phyloP scores from a whole-genome alignment of 2,797 vertebrate genomes.

The Eurystomus glaucurus region DNA sequence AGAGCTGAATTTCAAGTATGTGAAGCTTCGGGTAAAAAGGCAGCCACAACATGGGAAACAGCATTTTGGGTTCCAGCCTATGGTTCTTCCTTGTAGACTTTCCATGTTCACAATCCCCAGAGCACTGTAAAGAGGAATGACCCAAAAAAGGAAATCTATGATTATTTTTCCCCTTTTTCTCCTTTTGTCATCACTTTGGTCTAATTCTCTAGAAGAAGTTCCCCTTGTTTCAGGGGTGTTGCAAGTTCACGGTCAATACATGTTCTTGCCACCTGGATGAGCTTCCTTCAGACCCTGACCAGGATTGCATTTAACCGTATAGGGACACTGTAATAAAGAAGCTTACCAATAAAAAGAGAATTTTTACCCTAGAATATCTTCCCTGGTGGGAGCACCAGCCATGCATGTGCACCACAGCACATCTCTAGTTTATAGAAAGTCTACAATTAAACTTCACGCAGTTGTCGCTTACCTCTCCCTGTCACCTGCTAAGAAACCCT shows the following conservation, averaged over 20 bases:
- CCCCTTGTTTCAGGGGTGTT: neutral
- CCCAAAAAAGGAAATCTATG: neutral
- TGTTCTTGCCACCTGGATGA: neutral
- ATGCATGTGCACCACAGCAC: neutral
- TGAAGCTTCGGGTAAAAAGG: neutral
- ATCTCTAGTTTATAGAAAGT: neutral
- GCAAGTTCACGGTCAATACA: neutral
- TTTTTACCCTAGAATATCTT: neutral
- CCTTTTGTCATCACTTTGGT: neutral
- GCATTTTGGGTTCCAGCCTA: neutral
- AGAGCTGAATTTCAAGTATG: neutral
- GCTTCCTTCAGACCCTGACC: neutral
- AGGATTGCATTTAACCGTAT: neutral
- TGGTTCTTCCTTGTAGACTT: neutral
- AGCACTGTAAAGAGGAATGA: neutral
- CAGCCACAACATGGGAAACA: neutral
- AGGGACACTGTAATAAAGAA: neutral
- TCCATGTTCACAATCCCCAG: neutral
- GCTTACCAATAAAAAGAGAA: neutral
- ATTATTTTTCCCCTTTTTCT: neutral
- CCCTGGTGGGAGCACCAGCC: neutral
- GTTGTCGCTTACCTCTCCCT: neutral
- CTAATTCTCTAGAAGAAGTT: neutral
- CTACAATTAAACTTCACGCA: neutral
- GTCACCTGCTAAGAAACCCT: conserved; percentile 28